Evolutionary conservation across 1,140 invertebrate species (phyloP).

Genomic region (Caenorhabditis briggsae): DNA sequence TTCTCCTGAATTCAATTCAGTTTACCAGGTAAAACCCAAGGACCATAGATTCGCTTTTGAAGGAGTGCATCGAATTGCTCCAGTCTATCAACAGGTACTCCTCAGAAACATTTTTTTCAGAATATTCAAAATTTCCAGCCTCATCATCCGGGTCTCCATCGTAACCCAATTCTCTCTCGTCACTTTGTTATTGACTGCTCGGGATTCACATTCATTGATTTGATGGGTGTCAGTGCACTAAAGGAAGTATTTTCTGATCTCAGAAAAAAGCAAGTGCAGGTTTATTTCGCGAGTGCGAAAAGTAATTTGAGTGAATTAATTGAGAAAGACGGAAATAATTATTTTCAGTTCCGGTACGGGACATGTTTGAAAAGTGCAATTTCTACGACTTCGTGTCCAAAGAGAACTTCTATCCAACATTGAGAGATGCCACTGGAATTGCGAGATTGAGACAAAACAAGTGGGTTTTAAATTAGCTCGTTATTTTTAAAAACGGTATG

Average conservation of each 20-base stretch:
- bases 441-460: conserved; percentile 61
- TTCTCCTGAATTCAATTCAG: conserved; percentile 61
- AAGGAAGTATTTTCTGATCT: conserved; percentile 72
- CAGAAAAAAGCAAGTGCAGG: conserved; percentile 62
- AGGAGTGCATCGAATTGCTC: not conserved
- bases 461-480: not conserved
- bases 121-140: not conserved
- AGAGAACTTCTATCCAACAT: conserved; percentile 77
- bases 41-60: conserved; percentile 68
- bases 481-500: too few species aligned
- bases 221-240: conserved; percentile 77
- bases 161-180: conserved; percentile 42
- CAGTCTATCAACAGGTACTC: not conserved
- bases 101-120: not conserved
- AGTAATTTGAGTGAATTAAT: conserved; percentile 19
- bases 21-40: conserved; percentile 31
- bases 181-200: conserved; percentile 77
- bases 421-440: conserved; percentile 74
- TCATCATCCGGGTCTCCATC: not conserved
- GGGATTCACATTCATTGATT: conserved; percentile 78
- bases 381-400: conserved; percentile 74
- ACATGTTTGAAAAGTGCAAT: conserved; percentile 73
- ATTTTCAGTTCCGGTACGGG: conserved; percentile 70
- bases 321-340: not conserved
- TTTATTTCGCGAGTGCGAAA: conserved; percentile 77